Evolutionary conservation across 2,113 vertebrate genomes (phyloP).

Genomic region (Gobio gobio): DNA sequence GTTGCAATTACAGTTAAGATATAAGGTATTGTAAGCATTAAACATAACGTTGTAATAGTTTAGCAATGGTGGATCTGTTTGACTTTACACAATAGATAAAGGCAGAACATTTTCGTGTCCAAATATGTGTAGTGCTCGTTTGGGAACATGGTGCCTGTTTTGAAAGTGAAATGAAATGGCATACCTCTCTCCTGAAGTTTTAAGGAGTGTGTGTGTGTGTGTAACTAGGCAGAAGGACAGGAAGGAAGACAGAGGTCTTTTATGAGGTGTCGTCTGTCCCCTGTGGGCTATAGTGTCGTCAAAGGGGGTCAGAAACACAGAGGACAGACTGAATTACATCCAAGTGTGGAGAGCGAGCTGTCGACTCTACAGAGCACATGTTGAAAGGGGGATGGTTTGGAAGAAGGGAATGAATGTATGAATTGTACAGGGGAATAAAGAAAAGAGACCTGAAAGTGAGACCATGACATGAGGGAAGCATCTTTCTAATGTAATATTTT

Average conservation of each 20-base stretch:
- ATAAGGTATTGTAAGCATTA: neutral
- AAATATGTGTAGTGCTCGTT: neutral
- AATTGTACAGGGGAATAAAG: neutral
- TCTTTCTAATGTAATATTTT: neutral
- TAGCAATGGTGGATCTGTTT: neutral
- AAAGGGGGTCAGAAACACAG: neutral
- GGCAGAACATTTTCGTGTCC: neutral
- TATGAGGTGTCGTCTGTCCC: neutral
- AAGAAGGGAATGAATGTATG: neutral
- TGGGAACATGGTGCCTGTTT: neutral
- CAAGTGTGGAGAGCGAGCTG: slow-evolving; percentile 12
- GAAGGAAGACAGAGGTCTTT: neutral
- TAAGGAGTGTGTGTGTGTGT: neutral
- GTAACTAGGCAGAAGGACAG: neutral
- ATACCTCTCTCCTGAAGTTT: neutral
- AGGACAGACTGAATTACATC: slow-evolving; percentile 9
- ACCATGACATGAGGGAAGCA: neutral
- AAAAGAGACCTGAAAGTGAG: neutral
- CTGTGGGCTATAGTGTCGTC: slow-evolving; percentile 1
- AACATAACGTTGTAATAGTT: neutral
- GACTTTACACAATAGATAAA: neutral
- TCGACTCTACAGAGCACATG: neutral
- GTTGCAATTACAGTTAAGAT: neutral
- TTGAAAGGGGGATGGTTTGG: neutral
- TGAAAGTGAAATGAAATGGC: neutral